phyloP scores from a whole-genome alignment of 2,797 vertebrate species.

The Phoebastria nigripes region DNA sequence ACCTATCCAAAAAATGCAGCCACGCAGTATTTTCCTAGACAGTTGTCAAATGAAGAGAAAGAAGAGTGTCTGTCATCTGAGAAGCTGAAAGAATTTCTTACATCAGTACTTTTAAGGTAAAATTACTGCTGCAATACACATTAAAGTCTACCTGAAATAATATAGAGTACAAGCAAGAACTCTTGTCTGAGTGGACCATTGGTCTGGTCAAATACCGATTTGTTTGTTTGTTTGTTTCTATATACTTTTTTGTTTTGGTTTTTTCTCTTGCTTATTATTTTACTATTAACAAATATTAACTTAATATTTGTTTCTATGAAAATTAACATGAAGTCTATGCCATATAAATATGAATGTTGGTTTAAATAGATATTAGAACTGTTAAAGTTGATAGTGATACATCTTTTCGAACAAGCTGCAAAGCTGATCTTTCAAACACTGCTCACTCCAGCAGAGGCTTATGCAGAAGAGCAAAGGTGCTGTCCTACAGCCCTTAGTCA shows the following conservation, averaged over 20 bases:
- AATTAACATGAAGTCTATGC: not conserved
- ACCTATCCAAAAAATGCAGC: slow-evolving; percentile 77
- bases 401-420: not conserved
- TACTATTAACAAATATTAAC: not conserved
- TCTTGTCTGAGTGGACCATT: not conserved
- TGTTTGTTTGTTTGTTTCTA: not conserved
- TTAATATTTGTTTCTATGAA: not conserved
- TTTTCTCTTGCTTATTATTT: not conserved
- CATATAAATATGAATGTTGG: not conserved
- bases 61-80: slow-evolving; percentile 70
- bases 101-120: slow-evolving; percentile 78
- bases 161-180: not conserved
- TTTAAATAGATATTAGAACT: not conserved
- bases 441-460: not conserved
- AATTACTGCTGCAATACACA: not conserved
- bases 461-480: not conserved
- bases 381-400: not conserved
- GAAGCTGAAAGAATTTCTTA: slow-evolving; percentile 76
- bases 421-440: not conserved
- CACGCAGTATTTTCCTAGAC: slow-evolving; percentile 81
- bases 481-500: not conserved
- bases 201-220: not conserved
- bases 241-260: not conserved
- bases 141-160: not conserved
- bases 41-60: slow-evolving; percentile 78